These are phyloP conservation scores for Scotopteryx bipunctaria DNA, from an alignment of 2,888 invertebrate genomes.

Conservation along the genomic window DNA sequence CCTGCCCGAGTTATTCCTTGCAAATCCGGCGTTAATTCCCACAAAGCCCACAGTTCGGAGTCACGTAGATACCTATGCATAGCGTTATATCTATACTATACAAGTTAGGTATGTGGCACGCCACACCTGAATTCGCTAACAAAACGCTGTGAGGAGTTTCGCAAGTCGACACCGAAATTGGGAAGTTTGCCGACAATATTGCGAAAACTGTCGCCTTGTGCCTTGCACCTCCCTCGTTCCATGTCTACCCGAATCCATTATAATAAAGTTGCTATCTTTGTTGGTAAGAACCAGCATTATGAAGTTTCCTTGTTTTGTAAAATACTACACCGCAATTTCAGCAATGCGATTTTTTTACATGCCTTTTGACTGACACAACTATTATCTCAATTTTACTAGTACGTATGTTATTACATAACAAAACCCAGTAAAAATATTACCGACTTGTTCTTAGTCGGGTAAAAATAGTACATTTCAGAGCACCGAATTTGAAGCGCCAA, in stretches of 20 bases:
- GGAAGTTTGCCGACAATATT: slow-evolving; percentile 77
- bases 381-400: too few relatives aligned
- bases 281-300: neutral
- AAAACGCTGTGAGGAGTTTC: slow-evolving; percentile 68
- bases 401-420: too few relatives aligned
- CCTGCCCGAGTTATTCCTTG: slow-evolving; percentile 58
- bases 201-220: slow-evolving; percentile 64
- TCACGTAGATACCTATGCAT: slow-evolving; percentile 54
- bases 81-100: slow-evolving; percentile 19
- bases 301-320: neutral
- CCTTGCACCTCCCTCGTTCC: slow-evolving; percentile 42
- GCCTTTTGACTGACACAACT: too few relatives aligned
- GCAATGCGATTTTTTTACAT: too few relatives aligned
- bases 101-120: slow-evolving; percentile 36
- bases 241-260: slow-evolving; percentile 36
- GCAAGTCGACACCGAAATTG: slow-evolving; percentile 79
- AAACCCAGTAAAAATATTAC: too few relatives aligned
- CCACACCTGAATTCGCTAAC: slow-evolving; percentile 63
- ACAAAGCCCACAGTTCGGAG: slow-evolving; percentile 70
- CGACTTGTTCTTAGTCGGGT: too few relatives aligned
- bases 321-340: too few relatives aligned
- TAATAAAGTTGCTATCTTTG: slow-evolving; percentile 1
- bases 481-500: too few relatives aligned
- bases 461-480: too few relatives aligned
- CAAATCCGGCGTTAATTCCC: slow-evolving; percentile 70